Percentiles rank a stretch among this genome's conserved stretches.
phyloP scores from a whole-genome alignment of 2,113 vertebrate species.

The Microcebus lehilahytsara region DNA sequence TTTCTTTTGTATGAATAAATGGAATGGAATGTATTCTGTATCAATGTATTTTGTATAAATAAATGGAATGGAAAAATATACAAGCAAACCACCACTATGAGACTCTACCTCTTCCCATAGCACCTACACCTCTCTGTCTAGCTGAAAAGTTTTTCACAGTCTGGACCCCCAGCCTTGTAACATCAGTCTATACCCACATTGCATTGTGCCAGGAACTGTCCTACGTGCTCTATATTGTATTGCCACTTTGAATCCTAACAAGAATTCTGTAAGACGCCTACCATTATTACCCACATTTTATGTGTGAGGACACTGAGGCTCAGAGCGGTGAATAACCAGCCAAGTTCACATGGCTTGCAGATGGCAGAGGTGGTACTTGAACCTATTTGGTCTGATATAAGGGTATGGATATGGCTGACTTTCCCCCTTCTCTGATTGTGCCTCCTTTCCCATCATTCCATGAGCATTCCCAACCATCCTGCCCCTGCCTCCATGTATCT shows the following conservation, averaged over 20 bases:
- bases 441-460: neutral
- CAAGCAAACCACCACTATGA: neutral
- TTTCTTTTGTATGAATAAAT: neutral
- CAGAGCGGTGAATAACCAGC: neutral
- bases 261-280: neutral
- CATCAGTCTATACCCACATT: neutral
- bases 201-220: neutral
- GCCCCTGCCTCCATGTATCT: too few relatives aligned
- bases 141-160: neutral
- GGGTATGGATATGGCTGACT: neutral
- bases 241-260: neutral
- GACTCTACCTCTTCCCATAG: neutral
- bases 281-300: too few relatives aligned
- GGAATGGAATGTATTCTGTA: neutral
- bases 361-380: neutral
- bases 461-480: neutral
- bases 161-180: neutral
- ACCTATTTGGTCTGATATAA: neutral
- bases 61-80: neutral
- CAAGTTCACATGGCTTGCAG: neutral
- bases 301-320: neutral
- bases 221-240: neutral
- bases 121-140: neutral
- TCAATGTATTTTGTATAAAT: neutral
- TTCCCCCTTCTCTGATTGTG: neutral